Evolutionary conservation across 2,113 vertebrate genomes (phyloP).

Genomic region (Actinemys pallida): DNA sequence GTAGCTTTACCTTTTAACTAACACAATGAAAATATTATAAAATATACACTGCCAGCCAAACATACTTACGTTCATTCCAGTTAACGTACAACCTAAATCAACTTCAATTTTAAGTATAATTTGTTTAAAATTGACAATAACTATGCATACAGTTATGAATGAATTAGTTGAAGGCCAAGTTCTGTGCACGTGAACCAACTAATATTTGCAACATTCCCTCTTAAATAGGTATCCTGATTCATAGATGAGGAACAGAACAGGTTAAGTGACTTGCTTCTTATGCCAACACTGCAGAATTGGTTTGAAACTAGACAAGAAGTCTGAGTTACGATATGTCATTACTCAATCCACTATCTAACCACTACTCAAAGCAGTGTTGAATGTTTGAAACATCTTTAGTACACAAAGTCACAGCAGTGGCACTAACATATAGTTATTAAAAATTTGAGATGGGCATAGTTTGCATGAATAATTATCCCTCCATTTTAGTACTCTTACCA

Average conservation of each 20-base stretch:
- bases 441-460: constrained; percentile 56
- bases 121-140: background rate
- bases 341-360: background rate
- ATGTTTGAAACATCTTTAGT: background rate
- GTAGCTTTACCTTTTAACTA: background rate
- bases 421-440: constrained; percentile 65
- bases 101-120: background rate
- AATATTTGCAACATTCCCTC: background rate
- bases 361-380: background rate
- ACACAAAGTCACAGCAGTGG: constrained; percentile 56
- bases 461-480: constrained; percentile 66
- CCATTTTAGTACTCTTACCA: constrained; percentile 51
- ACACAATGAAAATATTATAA: background rate
- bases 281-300: background rate
- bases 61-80: background rate
- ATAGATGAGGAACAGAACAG: background rate
- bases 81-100: background rate
- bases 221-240: background rate
- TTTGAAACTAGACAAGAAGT: fast-evolving
- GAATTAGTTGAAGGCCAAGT: fast-evolving
- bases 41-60: background rate
- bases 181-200: background rate
- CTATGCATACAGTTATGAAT: background rate
- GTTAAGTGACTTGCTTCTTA: background rate
- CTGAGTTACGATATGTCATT: fast-evolving